phyloP scores from a whole-genome alignment of 2,113 vertebrate species.

The Caloenas nicobarica region DNA sequence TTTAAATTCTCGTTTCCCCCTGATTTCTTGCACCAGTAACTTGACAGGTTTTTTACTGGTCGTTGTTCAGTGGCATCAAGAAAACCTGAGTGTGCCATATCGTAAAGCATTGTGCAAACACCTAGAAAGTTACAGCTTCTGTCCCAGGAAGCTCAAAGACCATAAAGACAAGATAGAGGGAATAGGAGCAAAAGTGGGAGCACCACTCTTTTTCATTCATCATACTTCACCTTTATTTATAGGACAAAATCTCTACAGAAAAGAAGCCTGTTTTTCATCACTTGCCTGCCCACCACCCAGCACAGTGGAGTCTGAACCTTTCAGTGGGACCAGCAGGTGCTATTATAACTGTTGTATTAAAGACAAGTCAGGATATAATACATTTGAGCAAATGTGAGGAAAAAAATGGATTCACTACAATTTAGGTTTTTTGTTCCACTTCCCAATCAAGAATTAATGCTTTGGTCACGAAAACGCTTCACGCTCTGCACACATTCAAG shows the following conservation, averaged over 20 bases:
- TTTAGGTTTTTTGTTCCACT: not conserved
- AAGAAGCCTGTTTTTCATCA: not conserved
- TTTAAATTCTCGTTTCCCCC: not conserved
- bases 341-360: not conserved
- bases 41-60: not conserved
- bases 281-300: not conserved
- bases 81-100: rapidly evolving
- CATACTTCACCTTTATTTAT: not conserved
- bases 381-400: not conserved
- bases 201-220: not conserved
- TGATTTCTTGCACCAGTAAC: not conserved
- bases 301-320: not conserved
- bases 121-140: not conserved
- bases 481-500: not conserved
- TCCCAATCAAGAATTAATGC: not conserved
- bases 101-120: not conserved
- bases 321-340: not conserved
- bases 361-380: not conserved
- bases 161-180: not conserved
- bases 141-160: not conserved
- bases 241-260: not conserved
- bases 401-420: not conserved
- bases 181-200: not conserved
- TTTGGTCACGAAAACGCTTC: not conserved
- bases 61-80: not conserved